These are phyloP conservation scores for Meghimatium bilineatum DNA, from an alignment of 2,888 invertebrate species.

Conservation along the genomic window DNA sequence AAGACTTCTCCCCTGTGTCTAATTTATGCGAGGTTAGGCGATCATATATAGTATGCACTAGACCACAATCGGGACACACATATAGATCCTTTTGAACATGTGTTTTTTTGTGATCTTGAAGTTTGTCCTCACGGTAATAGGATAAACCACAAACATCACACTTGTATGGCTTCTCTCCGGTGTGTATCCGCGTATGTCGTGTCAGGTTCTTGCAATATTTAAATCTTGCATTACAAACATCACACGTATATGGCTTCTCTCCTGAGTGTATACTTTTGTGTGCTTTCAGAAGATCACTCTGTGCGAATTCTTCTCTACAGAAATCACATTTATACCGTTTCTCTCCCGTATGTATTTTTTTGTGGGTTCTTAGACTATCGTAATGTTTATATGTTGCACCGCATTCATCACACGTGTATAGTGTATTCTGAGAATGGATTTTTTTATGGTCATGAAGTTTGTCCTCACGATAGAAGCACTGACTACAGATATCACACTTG, in stretches of 20 bases:
- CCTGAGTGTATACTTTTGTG: conserved; percentile 2
- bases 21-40: not conserved
- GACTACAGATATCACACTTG: not conserved
- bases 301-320: not conserved
- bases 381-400: not conserved
- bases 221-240: not conserved
- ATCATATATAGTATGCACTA: not conserved
- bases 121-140: not conserved
- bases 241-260: conserved; percentile 12
- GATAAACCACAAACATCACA: conserved; percentile 4
- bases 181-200: not conserved
- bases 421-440: not conserved
- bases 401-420: not conserved
- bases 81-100: not conserved
- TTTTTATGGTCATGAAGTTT: not conserved
- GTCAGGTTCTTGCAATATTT: not conserved
- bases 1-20: not conserved
- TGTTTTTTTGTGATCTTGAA: not conserved
- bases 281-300: not conserved
- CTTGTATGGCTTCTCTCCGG: not conserved
- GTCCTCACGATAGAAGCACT: not conserved
- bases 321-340: conserved; percentile 9
- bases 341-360: not conserved
- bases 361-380: not conserved
- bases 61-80: not conserved